phyloP scores from a whole-genome alignment of 2,888 invertebrate genomes.

The Cancer borealis region DNA sequence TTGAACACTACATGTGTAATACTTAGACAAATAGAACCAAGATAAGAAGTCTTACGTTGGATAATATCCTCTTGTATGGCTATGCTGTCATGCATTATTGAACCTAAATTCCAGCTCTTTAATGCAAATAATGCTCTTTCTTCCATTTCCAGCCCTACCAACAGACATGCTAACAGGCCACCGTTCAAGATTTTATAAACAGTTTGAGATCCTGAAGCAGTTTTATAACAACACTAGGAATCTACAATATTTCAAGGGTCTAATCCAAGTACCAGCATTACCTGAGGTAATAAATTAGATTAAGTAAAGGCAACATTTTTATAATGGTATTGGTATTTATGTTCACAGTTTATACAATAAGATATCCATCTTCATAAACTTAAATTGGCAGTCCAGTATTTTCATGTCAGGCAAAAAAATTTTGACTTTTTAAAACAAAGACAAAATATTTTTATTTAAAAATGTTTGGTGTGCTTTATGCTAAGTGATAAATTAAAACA shows the following conservation, averaged over 20 bases:
- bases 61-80: background rate
- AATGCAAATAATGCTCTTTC: background rate
- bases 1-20: background rate
- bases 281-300: constrained; percentile 86
- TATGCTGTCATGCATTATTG: background rate
- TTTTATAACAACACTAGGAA: constrained; percentile 96
- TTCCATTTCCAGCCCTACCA: constrained; percentile 84
- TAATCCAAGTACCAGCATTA: constrained; percentile 94
- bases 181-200: constrained; percentile 92
- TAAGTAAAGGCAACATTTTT: background rate
- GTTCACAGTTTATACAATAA: background rate
- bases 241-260: constrained; percentile 97
- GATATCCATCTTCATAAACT: background rate
- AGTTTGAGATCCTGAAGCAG: constrained; percentile 91
- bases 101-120: background rate
- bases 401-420: too few relatives aligned
- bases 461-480: too few relatives aligned
- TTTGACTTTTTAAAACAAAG: too few relatives aligned
- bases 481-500: too few relatives aligned
- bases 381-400: too few relatives aligned
- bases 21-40: background rate
- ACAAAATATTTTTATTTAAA: too few relatives aligned
- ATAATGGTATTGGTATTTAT: background rate
- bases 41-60: background rate
- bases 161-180: constrained; percentile 94